These are phyloP conservation scores for Arremon aurantiirostris DNA, from an alignment of 2,797 vertebrate species.

Conservation along the genomic window DNA sequence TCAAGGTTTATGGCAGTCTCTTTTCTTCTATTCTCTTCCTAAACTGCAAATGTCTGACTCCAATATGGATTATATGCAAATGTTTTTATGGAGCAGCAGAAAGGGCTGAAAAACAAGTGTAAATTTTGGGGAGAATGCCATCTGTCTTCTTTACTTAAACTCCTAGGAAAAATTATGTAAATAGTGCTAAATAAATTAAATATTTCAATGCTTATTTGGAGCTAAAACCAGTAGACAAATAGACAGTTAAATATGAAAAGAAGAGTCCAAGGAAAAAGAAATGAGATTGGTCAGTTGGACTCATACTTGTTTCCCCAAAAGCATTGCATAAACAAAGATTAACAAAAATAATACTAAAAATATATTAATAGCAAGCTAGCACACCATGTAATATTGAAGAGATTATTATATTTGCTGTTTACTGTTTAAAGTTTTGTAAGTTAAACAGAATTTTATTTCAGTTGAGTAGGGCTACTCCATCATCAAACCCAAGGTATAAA, in stretches of 20 bases:
- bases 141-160: slow-evolving; percentile 19
- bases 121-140: neutral
- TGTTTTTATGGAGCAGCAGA: neutral
- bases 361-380: neutral
- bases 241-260: neutral
- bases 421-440: neutral
- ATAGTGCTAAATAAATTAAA: slow-evolving; percentile 13
- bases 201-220: neutral
- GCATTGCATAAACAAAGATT: neutral
- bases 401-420: neutral
- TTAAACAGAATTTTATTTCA: neutral
- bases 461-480: neutral
- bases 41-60: slow-evolving; percentile 33
- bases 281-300: neutral
- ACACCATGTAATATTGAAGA: neutral
- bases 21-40: neutral
- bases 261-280: neutral
- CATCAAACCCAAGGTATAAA: neutral
- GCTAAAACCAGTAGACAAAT: neutral
- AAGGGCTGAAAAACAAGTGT: slow-evolving; percentile 22
- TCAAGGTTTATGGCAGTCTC: neutral
- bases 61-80: slow-evolving; percentile 28
- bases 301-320: neutral
- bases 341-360: neutral
- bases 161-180: slow-evolving; percentile 12